Evolutionary conservation across 2,113 vertebrate species (phyloP).

Genomic region (Coturnix japonica): DNA sequence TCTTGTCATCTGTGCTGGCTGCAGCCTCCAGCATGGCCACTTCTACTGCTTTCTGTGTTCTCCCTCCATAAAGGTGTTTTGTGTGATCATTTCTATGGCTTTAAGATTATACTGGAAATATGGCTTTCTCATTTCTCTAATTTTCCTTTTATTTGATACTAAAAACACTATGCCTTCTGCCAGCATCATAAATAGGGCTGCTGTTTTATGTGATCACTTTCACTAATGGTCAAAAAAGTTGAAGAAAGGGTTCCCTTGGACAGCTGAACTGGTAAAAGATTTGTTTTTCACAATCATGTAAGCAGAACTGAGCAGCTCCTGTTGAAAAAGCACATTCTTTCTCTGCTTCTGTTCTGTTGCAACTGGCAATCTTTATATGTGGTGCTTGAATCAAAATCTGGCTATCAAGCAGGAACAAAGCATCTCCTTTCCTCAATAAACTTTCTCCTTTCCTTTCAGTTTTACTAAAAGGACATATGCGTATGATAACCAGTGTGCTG

Average conservation of each 20-base stretch:
- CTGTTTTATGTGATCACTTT: background rate
- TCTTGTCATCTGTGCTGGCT: background rate
- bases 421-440: background rate
- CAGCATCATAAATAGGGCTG: background rate
- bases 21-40: background rate
- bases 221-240: background rate
- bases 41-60: background rate
- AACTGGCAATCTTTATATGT: background rate
- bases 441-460: background rate
- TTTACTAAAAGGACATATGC: background rate
- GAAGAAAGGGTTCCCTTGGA: background rate
- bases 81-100: background rate
- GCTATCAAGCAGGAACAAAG: background rate
- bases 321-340: background rate
- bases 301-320: background rate
- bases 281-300: background rate
- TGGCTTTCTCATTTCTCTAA: background rate
- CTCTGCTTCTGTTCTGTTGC: background rate
- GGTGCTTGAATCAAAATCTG: background rate
- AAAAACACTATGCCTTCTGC: background rate
- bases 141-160: background rate
- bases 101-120: background rate
- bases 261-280: background rate
- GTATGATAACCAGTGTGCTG: background rate
- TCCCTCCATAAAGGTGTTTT: background rate